Base-by-base conservation (phyloP, 2,797 vertebrate genomes). In the Acrossocheilus fasciatus region DNA sequence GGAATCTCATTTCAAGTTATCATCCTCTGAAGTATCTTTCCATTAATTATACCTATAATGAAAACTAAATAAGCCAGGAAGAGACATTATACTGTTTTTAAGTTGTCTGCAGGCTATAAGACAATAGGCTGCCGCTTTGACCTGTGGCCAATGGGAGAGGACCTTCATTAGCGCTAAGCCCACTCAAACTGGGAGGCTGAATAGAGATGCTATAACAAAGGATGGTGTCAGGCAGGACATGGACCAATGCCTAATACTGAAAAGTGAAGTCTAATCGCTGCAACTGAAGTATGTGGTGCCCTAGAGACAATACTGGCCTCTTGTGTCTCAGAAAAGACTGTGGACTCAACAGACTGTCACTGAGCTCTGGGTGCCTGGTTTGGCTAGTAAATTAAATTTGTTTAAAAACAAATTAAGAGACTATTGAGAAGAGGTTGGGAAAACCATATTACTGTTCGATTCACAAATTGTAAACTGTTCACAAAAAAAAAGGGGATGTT, bases 121-220 rank as follows among this genome's bases (percentile, higher is more conserved):
- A 81, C 70, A 72, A 34, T 30, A 45, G 74, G 50, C 81, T 88
- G 47, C 75, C 62, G 81, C 47, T 82, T 68, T 86, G 81, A 88
- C 62, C 82, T 70, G 30, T 52, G 18, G 64, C 66, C 69, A 64
- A 18, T 73, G 75, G 36, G 30, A 73, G 39, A 73, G 52, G 87
- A 86, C 89, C 77, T 86, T 86, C 30, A 86, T 77, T 86, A 85
- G 83, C 11, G 84, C 54, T 45, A 82, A 80, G 50, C 84, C 70
- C n/a, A 41, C 62, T 83, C 62, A 79, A 75, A 68, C 64, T 64
- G 2, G 30, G 73, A 41, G 34, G 30, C 57, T 87, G 57, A 68
- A 84, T 85, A 69, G 68, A 6, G 39, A 73, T 59, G 14, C 7
- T 50, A 4, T 10, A 17, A 87, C 78, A 87, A 88, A 87, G 50